Percentiles rank a stretch among this genome's conserved stretches.
Evolutionary conservation across 2,797 vertebrate species (phyloP).

Genomic region (Xenopus petersii): DNA sequence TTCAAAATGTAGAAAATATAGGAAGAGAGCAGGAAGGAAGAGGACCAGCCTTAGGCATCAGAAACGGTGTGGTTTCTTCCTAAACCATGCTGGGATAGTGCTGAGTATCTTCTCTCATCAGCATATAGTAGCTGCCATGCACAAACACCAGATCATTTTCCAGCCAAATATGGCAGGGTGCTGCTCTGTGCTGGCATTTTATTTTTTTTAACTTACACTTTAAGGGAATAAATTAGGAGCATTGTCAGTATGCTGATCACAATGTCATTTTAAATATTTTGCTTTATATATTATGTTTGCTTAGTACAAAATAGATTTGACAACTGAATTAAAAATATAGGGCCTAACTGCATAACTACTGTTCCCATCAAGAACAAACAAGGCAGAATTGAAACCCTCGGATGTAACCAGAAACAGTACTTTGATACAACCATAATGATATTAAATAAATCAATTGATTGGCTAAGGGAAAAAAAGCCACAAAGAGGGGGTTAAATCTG

Average conservation of each 20-base stretch:
- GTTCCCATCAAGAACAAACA: too few species aligned
- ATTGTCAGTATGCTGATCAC: not conserved
- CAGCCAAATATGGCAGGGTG: not conserved
- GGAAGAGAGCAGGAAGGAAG: not conserved
- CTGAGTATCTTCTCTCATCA: not conserved
- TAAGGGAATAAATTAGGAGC: not conserved
- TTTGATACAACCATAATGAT: not conserved
- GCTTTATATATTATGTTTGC: constrained; percentile 3
- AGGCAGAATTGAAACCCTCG: not conserved
- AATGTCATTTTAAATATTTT: constrained; percentile 2
- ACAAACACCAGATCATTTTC: not conserved
- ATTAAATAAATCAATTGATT: too few species aligned
- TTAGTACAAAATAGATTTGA: constrained; percentile 54
- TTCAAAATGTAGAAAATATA: constrained; percentile 13
- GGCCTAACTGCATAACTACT: too few species aligned
- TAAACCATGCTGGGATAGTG: not conserved
- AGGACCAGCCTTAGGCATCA: constrained; percentile 4
- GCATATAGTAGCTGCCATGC: not conserved
- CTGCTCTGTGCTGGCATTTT: not conserved
- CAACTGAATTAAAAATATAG: not conserved
- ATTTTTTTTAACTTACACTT: not conserved
- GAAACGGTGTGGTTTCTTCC: constrained; percentile 15
- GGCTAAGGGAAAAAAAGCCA: too few species aligned
- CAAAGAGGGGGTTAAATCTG: too few species aligned
- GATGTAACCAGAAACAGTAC: not conserved